phyloP scores from a whole-genome alignment of 2,797 vertebrate species.

The Holocentrus rufus region DNA sequence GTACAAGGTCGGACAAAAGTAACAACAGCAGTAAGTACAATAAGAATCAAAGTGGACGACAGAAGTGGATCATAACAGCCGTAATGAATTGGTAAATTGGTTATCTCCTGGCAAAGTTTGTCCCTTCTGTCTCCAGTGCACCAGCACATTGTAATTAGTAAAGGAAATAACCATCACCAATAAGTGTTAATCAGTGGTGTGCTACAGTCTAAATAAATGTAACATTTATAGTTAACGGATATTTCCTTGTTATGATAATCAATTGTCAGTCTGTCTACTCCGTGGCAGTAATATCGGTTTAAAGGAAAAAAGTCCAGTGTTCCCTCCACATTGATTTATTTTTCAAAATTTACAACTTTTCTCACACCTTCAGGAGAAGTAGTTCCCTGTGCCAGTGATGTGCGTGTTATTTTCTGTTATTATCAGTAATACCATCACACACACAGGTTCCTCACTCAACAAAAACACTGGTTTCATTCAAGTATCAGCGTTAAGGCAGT shows the following conservation, averaged over 20 bases:
- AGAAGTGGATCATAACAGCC: constrained; percentile 2
- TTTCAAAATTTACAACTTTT: no score
- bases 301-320: no score
- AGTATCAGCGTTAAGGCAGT: constrained; percentile 56
- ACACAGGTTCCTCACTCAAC: background rate
- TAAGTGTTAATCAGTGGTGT: background rate
- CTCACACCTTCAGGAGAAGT: no score
- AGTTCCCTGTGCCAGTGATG: no score
- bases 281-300: background rate
- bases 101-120: background rate
- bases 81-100: background rate
- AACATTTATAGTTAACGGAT: background rate
- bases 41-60: background rate
- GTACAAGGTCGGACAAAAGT: background rate
- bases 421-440: no score
- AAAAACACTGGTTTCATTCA: constrained; percentile 50
- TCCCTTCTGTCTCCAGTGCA: background rate
- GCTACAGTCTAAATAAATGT: background rate
- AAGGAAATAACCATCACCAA: background rate
- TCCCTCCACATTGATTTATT: no score
- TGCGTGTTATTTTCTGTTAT: no score
- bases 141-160: background rate
- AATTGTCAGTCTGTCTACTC: background rate
- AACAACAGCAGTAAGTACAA: background rate
- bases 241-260: background rate